phyloP scores from a whole-genome alignment of 2,113 vertebrate species.

The Neopipo cinnamomea region DNA sequence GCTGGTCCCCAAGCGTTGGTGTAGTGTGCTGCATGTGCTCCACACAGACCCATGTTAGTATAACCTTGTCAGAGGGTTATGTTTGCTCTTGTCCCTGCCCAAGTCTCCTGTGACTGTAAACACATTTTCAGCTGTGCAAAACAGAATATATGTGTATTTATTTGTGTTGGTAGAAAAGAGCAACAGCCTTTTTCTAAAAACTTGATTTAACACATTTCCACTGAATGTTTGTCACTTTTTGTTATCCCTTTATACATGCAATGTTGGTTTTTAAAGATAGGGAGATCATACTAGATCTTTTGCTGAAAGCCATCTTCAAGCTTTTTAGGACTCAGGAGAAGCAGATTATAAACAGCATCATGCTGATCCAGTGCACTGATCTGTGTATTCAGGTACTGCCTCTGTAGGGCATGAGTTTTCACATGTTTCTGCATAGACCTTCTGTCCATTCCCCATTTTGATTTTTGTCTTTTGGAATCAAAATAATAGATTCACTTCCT shows the following conservation, averaged over 20 bases:
- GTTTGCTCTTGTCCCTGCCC: not conserved
- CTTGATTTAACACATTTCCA: fast-evolving
- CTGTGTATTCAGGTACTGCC: not conserved
- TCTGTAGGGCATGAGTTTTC: not conserved
- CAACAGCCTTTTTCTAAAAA: not conserved
- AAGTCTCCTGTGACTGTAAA: not conserved
- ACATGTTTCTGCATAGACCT: not conserved
- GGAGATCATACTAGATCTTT: not conserved
- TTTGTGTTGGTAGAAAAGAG: not conserved
- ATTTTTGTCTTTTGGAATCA: not conserved
- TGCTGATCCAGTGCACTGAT: not conserved
- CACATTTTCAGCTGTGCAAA: not conserved
- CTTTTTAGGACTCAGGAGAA: not conserved
- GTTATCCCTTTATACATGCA: not conserved
- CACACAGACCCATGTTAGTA: not conserved
- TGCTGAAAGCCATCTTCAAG: not conserved
- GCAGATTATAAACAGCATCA: not conserved
- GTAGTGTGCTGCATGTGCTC: not conserved
- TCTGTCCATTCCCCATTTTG: not conserved
- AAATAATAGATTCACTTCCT: not conserved
- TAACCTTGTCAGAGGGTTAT: not conserved
- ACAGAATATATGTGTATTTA: not conserved
- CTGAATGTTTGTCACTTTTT: not conserved
- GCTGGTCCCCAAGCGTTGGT: not conserved
- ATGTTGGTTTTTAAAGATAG: not conserved